These are phyloP conservation scores for Hirtodrosophila alboralis DNA, from an alignment of 2,888 invertebrate genomes.

Conservation along the genomic window DNA sequence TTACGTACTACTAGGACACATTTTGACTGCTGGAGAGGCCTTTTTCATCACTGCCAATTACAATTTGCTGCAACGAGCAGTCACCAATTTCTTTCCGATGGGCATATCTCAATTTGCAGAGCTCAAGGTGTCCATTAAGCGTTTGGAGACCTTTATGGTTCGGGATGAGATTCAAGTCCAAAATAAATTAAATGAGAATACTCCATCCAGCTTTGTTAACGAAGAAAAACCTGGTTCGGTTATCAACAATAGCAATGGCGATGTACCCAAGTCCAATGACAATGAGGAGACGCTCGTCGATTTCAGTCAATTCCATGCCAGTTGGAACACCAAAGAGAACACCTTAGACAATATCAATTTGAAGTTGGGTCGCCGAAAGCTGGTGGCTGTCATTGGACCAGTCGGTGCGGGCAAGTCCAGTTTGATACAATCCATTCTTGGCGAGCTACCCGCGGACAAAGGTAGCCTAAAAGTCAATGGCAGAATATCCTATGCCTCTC, in stretches of 20 bases:
- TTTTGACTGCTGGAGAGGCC: slow-evolving; percentile 91
- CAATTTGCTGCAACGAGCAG: slow-evolving; percentile 92
- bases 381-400: slow-evolving; percentile 88
- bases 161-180: slow-evolving; percentile 85
- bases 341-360: slow-evolving; percentile 88
- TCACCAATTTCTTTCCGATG: slow-evolving; percentile 94
- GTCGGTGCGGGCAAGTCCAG: slow-evolving; percentile 88
- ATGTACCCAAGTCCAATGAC: slow-evolving; percentile 2
- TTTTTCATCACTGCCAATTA: slow-evolving; percentile 95
- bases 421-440: slow-evolving; percentile 85
- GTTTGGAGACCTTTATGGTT: slow-evolving; percentile 86
- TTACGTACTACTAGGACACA: slow-evolving; percentile 88
- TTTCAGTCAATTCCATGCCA: slow-evolving; percentile 87
- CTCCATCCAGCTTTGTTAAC: slow-evolving; percentile 11
- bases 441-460: slow-evolving; percentile 85
- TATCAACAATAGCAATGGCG: slow-evolving; percentile 12
- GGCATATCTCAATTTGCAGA: slow-evolving; percentile 88
- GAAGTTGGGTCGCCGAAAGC: slow-evolving; percentile 86
- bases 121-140: slow-evolving; percentile 86
- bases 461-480: slow-evolving; percentile 86
- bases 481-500: slow-evolving; percentile 89
- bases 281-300: slow-evolving; percentile 82
- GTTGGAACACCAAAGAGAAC: slow-evolving; percentile 88
- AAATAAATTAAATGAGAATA: slow-evolving; percentile 59
- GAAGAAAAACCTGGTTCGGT: slow-evolving; percentile 38